A percentile compares a stretch with the other conserved stretches of the same genome.
phyloP scores from a whole-genome alignment of 64 coral and sea anemone species.

The Montipora efflorescens region DNA sequence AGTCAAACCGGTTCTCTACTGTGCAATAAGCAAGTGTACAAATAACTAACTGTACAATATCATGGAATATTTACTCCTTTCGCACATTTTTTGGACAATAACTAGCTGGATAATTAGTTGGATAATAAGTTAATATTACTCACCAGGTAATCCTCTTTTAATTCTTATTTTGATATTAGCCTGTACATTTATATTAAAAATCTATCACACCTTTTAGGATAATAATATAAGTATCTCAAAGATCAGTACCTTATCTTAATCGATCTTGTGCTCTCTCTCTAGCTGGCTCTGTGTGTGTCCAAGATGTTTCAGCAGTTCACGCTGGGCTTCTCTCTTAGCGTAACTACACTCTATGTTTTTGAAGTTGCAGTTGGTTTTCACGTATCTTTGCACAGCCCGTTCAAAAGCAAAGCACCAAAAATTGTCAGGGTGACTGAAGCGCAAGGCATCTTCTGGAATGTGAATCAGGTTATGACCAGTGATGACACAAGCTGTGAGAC shows the following conservation, averaged over 20 bases:
- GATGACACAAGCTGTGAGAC: conserved; percentile 31
- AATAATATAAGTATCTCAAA: no score
- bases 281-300: neutral
- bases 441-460: conserved; percentile 31
- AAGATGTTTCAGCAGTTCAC: conserved; percentile 50
- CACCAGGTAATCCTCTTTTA: no score
- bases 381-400: conserved; percentile 56
- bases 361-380: conserved; percentile 29
- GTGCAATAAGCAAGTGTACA: no score
- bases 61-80: no score
- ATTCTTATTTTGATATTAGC: no score
- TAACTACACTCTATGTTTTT: conserved; percentile 67
- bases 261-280: neutral
- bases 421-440: conserved; percentile 62
- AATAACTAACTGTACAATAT: no score
- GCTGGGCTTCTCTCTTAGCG: conserved; percentile 35
- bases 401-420: conserved; percentile 63
- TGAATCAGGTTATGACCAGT: conserved; percentile 50
- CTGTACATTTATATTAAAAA: no score
- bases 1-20: no score
- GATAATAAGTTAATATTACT: no score
- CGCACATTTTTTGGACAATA: no score
- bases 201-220: no score
- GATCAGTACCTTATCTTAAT: neutral
- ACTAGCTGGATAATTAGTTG: no score